Evolutionary conservation across 2,888 invertebrate species (phyloP).

Genomic region (Drosophila austrosaltans): DNA sequence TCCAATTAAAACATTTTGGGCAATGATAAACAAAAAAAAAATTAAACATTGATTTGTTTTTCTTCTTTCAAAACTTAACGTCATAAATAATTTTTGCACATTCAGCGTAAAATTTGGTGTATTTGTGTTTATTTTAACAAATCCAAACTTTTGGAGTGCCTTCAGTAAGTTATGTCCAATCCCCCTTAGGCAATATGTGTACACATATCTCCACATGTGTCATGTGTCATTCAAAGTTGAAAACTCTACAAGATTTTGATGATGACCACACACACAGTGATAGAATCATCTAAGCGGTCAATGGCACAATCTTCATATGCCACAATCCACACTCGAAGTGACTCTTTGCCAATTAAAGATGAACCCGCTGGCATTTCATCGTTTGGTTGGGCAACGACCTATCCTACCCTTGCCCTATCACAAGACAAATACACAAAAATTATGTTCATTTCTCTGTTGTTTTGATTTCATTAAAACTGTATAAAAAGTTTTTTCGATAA

Average conservation of each 20-base stretch:
- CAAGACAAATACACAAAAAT: constrained; percentile 13
- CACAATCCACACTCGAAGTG: constrained; percentile 5
- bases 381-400: constrained; percentile 9
- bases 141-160: constrained; percentile 4
- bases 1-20: constrained; percentile 34
- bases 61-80: background rate
- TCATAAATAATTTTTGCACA: constrained; percentile 3
- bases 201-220: constrained; percentile 16
- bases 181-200: constrained; percentile 3
- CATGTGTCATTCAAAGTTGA: constrained; percentile 17
- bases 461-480: constrained; percentile 66
- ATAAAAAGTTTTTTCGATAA: constrained; percentile 59
- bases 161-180: constrained; percentile 8
- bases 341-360: constrained; percentile 43
- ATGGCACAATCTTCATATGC: constrained; percentile 13
- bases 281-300: constrained; percentile 16
- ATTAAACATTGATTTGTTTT: background rate
- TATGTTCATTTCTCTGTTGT: constrained; percentile 48
- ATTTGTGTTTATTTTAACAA: constrained; percentile 11
- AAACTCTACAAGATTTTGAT: constrained; percentile 14
- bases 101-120: constrained; percentile 5
- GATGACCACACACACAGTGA: constrained; percentile 19
- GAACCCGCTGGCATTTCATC: constrained; percentile 35
- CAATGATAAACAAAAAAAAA: constrained; percentile 7
- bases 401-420: background rate